Percentiles rank a stretch among this genome's conserved stretches.
Conservation (phyloP, 2,797 vertebrate species). For the Brachymystax lenok region DNA sequence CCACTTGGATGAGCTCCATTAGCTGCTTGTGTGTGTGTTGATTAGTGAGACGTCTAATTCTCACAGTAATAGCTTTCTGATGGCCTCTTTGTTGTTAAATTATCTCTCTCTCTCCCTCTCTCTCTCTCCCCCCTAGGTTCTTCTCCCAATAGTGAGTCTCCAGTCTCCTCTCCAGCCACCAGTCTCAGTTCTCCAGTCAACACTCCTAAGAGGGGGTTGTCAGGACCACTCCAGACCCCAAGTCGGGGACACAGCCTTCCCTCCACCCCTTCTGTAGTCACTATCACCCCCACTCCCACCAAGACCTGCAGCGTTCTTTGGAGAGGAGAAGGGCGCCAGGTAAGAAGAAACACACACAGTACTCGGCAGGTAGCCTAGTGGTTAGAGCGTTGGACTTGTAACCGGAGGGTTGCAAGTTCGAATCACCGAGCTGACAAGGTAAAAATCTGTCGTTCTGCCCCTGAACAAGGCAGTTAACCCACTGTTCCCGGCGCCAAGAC, state of each 20-base stretch:
- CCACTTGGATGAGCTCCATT: not conserved
- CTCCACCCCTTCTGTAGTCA: constrained; percentile 91
- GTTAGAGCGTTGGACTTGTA: no score
- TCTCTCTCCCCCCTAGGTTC: constrained; percentile 75
- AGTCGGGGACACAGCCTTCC: constrained; percentile 86
- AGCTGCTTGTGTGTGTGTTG: not conserved
- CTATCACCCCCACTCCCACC: constrained; percentile 87
- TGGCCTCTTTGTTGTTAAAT: not conserved
- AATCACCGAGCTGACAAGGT: no score
- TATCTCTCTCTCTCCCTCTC: not conserved
- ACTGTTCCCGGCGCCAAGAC: no score
- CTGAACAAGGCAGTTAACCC: no score
- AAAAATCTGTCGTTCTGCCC: no score
- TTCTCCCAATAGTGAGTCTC: constrained; percentile 91
- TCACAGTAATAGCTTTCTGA: not conserved
- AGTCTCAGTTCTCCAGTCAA: constrained; percentile 94
- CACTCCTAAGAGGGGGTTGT: constrained; percentile 89
- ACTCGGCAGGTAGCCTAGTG: no score
- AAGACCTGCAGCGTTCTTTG: constrained; percentile 73
- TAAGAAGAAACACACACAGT: constrained; percentile 35
- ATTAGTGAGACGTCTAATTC: not conserved
- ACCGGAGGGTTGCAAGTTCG: no score
- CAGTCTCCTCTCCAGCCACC: constrained; percentile 92
- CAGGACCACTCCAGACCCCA: constrained; percentile 89
- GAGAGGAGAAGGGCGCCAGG: constrained; percentile 73